phyloP scores from a whole-genome alignment of 2,797 vertebrate genomes.

The Smutsia temminckii region DNA sequence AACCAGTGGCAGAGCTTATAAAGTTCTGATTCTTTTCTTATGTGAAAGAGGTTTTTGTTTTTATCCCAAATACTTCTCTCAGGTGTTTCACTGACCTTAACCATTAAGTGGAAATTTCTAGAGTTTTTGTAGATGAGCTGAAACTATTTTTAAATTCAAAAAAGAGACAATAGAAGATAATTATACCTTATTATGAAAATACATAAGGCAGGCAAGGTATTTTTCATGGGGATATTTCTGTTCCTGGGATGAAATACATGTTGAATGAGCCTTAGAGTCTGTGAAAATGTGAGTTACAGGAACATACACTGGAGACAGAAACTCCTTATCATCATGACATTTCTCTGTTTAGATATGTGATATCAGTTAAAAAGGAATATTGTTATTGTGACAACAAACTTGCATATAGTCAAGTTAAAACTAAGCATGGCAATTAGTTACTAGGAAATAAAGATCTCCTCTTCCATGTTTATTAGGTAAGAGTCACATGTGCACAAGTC shows the following conservation, averaged over 20 bases:
- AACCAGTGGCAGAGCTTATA: background rate
- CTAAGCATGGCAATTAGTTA: background rate
- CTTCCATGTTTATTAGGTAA: background rate
- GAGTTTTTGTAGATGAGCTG: constrained; percentile 15
- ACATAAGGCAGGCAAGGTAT: background rate
- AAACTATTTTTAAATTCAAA: constrained; percentile 60
- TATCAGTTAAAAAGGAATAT: background rate
- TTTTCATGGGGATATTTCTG: background rate
- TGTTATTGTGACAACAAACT: background rate
- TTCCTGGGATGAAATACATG: background rate
- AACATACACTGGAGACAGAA: background rate
- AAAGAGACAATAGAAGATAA: constrained; percentile 63
- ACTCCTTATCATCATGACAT: background rate
- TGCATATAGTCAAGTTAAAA: background rate
- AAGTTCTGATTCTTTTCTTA: background rate
- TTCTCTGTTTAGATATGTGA: background rate
- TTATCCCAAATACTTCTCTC: background rate
- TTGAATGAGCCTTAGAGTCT: background rate
- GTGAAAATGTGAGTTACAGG: background rate
- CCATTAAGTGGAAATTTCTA: background rate
- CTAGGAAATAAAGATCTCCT: background rate
- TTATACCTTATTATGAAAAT: constrained; percentile 47
- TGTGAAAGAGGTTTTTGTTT: background rate
- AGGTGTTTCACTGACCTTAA: constrained; percentile 41
- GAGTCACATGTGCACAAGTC: background rate